phyloP scores from a whole-genome alignment of 2,888 invertebrate genomes.

The Muscina levida region DNA sequence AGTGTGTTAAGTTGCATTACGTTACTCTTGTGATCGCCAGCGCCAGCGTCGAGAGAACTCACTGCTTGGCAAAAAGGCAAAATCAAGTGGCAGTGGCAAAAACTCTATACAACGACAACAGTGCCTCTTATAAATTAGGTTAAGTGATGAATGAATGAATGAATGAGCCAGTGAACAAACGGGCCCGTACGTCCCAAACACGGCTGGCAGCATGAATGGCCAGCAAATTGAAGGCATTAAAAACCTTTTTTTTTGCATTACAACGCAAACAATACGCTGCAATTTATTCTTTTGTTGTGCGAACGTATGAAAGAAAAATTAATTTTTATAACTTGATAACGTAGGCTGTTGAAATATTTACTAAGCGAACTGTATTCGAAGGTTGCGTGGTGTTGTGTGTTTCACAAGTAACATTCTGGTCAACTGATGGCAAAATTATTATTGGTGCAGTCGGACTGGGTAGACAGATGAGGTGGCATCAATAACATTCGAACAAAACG shows the following conservation, averaged over 20 bases:
- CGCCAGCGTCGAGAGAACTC: neutral
- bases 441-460: neutral
- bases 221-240: constrained; percentile 17
- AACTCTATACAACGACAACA: constrained; percentile 41
- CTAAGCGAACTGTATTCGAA: neutral
- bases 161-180: constrained; percentile 16
- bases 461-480: constrained; percentile 7
- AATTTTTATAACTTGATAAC: constrained; percentile 54
- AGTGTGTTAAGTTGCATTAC: constrained; percentile 65
- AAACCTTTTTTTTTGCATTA: constrained; percentile 9
- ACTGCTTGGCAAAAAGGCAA: constrained; percentile 9
- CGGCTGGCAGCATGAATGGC: constrained; percentile 28
- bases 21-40: constrained; percentile 48
- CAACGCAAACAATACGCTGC: constrained; percentile 20
- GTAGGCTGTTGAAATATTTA: constrained; percentile 49
- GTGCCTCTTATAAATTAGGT: constrained; percentile 65
- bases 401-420: neutral
- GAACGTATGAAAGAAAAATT: constrained; percentile 17
- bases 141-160: constrained; percentile 64
- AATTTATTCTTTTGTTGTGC: constrained; percentile 26
- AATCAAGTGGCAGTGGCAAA: constrained; percentile 64
- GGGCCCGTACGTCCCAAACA: constrained; percentile 7
- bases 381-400: neutral
- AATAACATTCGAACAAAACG: neutral
- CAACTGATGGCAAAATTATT: neutral